Conservation (phyloP, 2,888 invertebrate genomes). For the Tipula confusa region DNA sequence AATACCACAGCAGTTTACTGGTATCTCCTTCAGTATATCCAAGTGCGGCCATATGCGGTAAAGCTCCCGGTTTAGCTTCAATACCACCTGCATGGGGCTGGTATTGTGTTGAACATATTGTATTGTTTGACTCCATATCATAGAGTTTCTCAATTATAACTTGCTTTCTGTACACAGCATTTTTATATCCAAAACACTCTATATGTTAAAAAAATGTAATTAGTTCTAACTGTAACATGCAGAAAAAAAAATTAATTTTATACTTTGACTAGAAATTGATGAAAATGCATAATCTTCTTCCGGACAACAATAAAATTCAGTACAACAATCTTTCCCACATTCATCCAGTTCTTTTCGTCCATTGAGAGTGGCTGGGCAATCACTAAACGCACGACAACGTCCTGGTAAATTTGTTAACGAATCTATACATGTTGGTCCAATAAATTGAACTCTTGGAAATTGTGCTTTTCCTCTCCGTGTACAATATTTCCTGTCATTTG, state of each 20-base stretch:
- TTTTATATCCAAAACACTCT: neutral
- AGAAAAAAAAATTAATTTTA: neutral
- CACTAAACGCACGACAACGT: neutral
- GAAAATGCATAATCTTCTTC: neutral
- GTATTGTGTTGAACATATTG: neutral
- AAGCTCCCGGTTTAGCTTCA: conserved; percentile 40
- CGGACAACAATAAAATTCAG: neutral
- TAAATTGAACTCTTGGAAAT: neutral
- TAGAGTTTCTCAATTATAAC: neutral
- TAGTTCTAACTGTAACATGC: neutral
- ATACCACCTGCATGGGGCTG: neutral
- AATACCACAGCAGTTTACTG: neutral
- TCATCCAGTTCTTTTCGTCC: neutral
- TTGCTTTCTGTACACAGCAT: neutral
- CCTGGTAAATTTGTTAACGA: neutral
- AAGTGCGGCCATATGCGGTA: conserved; percentile 42
- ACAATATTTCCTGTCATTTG: neutral
- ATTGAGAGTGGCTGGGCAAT: neutral
- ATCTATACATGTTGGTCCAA: neutral
- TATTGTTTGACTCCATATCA: neutral
- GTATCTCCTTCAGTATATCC: neutral
- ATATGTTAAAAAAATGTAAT: neutral
- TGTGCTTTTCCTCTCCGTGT: neutral
- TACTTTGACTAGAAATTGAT: neutral
- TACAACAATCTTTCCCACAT: conserved; percentile 25